A percentile compares a stretch with the other conserved stretches of the same genome.
phyloP scores from a whole-genome alignment of 2,888 invertebrate species.

The Scaptomyza parva region DNA sequence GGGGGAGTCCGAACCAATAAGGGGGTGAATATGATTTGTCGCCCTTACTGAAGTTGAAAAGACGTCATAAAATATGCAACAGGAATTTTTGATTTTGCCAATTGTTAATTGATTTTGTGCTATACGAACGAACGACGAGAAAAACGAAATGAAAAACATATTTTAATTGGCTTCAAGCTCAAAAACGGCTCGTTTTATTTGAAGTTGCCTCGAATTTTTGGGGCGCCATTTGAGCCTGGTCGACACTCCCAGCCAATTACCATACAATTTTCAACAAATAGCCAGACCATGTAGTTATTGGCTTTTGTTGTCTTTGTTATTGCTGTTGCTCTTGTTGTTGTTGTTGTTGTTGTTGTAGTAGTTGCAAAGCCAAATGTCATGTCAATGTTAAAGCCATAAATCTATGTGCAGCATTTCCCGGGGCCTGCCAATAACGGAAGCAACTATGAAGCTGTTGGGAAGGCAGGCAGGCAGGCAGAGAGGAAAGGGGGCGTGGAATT shows the following conservation, averaged over 20 bases:
- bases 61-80: constrained; percentile 61
- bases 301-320: constrained; percentile 6
- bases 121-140: constrained; percentile 24
- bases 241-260: constrained; percentile 51
- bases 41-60: constrained; percentile 46
- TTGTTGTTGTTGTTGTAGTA: constrained; percentile 22
- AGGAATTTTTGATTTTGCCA: constrained; percentile 50
- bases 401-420: constrained; percentile 63
- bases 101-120: constrained; percentile 60
- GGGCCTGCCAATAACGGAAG: constrained; percentile 52
- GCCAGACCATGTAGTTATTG: constrained; percentile 31
- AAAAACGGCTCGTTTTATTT: constrained; percentile 53
- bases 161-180: constrained; percentile 63
- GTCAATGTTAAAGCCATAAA: constrained; percentile 69
- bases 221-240: constrained; percentile 17
- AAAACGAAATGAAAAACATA: constrained; percentile 41
- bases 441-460: background rate
- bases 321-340: constrained; percentile 7
- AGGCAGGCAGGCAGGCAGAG: background rate
- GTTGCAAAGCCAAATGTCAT: constrained; percentile 59
- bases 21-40: constrained; percentile 9
- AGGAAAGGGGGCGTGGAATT: background rate
- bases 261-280: constrained; percentile 57
- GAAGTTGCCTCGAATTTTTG: constrained; percentile 17
- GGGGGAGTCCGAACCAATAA: background rate